Evolutionary conservation across 2,797 vertebrate species (phyloP).

Genomic region (Paratrypauchen microcephalus): DNA sequence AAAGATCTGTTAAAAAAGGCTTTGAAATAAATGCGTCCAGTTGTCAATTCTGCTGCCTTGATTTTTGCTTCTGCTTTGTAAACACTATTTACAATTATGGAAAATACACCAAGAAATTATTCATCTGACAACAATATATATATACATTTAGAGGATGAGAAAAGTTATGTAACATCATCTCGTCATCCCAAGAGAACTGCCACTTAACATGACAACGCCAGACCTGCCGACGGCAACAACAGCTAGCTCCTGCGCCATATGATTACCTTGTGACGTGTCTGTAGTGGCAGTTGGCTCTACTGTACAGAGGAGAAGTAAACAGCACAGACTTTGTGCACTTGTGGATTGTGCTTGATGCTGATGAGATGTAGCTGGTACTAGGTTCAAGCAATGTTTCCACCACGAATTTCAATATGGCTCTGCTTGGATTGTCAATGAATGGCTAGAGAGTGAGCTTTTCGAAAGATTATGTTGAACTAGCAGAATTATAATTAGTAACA

Average conservation of each 20-base stretch:
- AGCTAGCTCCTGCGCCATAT: conserved; percentile 36
- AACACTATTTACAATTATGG: conserved; percentile 76
- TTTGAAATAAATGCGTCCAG: conserved; percentile 73
- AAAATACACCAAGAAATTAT: conserved; percentile 60
- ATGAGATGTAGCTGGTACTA: conserved; percentile 44
- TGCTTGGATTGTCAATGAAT: neutral
- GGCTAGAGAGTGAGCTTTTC: neutral
- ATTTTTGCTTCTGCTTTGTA: conserved; percentile 78
- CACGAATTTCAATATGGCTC: neutral
- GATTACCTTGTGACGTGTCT: conserved; percentile 43
- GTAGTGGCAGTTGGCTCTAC: conserved; percentile 41
- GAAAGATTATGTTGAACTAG: neutral
- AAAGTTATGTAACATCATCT: conserved; percentile 66
- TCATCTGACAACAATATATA: conserved; percentile 53
- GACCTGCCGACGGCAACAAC: conserved; percentile 20
- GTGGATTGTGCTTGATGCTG: conserved; percentile 47
- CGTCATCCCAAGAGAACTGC: conserved; percentile 77
- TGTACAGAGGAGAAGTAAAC: conserved; percentile 56
- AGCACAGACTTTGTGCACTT: conserved; percentile 36
- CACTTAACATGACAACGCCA: conserved; percentile 37
- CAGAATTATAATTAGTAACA: neutral
- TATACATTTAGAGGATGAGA: conserved; percentile 68
- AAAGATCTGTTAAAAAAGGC: conserved; percentile 56
- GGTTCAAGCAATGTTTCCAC: conserved; percentile 19
- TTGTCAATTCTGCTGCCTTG: conserved; percentile 79